phyloP scores from a whole-genome alignment of 1,140 invertebrate genomes.

The Cotesia glomerata region DNA sequence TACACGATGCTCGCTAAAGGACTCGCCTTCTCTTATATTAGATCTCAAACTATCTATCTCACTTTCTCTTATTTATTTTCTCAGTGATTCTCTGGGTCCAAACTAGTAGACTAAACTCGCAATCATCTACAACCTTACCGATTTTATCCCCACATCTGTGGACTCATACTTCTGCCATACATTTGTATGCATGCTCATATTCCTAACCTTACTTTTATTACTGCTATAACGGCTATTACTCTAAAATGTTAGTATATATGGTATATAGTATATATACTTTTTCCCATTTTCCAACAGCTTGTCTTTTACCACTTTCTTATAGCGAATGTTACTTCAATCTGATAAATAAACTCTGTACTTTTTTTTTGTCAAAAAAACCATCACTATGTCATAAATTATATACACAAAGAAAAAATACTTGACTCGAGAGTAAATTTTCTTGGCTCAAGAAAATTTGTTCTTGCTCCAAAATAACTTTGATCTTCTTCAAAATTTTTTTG shows the following conservation, averaged over 20 bases:
- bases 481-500: no score
- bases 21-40: slow-evolving; percentile 6
- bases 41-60: slow-evolving; percentile 5
- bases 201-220: background rate
- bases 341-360: background rate
- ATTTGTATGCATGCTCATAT: slow-evolving; percentile 2
- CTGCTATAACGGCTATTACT: background rate
- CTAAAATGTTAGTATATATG: background rate
- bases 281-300: background rate
- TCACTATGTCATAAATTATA: no score
- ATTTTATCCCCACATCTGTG: background rate
- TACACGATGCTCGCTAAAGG: slow-evolving; percentile 14
- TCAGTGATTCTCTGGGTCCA: background rate
- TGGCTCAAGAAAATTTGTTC: no score
- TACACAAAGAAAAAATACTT: background rate
- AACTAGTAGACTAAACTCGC: background rate
- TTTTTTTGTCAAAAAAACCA: background rate
- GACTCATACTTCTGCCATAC: background rate
- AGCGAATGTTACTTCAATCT: background rate
- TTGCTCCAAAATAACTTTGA: no score
- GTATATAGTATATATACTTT: background rate
- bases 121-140: background rate
- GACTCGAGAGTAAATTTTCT: no score
- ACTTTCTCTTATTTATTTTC: slow-evolving; percentile 5
- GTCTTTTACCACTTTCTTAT: slow-evolving; percentile 18